Percentiles rank a stretch among this genome's conserved stretches.
These are phyloP conservation scores for Rotaria sp. DNA, from an alignment of 2,888 invertebrate species.

Conservation along the genomic window DNA sequence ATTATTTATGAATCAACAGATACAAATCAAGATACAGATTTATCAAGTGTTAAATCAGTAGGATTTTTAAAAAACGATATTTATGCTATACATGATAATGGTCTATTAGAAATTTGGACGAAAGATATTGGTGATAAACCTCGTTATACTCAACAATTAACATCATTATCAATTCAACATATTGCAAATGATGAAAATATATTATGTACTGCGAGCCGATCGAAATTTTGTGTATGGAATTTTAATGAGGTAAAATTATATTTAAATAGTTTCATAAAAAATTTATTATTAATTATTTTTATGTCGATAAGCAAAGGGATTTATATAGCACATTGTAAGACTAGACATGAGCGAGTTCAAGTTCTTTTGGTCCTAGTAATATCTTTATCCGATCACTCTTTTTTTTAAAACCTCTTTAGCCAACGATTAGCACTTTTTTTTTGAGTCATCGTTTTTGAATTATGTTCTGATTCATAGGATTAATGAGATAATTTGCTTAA, in stretches of 20 bases:
- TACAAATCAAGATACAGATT: background rate
- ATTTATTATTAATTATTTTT: too few species aligned
- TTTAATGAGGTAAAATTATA: background rate
- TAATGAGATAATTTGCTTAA: too few species aligned
- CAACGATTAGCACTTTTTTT: too few species aligned
- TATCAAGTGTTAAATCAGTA: background rate
- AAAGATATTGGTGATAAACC: background rate
- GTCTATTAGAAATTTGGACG: background rate
- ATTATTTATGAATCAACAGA: constrained; percentile 17
- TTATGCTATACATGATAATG: background rate
- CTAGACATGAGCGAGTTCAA: too few species aligned
- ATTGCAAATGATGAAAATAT: background rate
- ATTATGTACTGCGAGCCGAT: background rate
- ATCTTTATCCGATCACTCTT: too few species aligned
- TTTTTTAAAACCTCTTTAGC: too few species aligned
- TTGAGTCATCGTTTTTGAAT: too few species aligned
- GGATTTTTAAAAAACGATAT: background rate
- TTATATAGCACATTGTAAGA: too few species aligned
- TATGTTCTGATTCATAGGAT: too few species aligned
- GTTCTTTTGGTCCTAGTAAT: too few species aligned
- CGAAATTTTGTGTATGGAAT: background rate
- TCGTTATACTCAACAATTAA: background rate
- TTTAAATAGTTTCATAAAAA: too few species aligned
- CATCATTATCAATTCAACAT: background rate
- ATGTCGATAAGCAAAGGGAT: too few species aligned